These are phyloP conservation scores for Philotrypesis tridentata DNA, from an alignment of 1,140 invertebrate species.

Conservation along the genomic window DNA sequence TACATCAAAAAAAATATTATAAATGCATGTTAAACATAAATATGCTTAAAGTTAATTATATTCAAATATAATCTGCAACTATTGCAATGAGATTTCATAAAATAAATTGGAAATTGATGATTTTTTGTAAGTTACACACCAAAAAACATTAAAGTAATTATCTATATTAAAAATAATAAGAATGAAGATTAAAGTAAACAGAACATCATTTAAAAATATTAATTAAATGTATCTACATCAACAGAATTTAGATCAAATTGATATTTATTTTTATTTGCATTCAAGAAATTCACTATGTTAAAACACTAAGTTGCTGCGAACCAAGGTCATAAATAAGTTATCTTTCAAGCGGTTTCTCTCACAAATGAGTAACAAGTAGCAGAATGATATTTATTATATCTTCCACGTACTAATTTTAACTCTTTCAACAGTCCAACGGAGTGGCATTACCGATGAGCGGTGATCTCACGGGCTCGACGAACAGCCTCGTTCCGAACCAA, in stretches of 20 bases:
- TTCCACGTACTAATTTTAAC: background rate
- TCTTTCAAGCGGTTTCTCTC: background rate
- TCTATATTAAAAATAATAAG: no score
- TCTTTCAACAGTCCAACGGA: slow-evolving; percentile 63
- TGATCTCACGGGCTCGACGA: slow-evolving; percentile 69
- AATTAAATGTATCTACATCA: background rate
- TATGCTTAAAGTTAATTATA: slow-evolving; percentile 14
- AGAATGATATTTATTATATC: no score
- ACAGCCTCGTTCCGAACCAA: slow-evolving; percentile 67
- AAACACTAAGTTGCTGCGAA: background rate
- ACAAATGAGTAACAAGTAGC: no score
- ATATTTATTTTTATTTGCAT: no score
- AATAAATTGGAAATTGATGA: no score
- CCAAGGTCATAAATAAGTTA: background rate
- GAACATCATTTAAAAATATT: no score
- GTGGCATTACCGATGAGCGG: slow-evolving; percentile 59
- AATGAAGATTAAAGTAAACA: no score
- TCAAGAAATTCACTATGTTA: background rate
- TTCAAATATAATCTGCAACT: background rate
- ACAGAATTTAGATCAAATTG: no score
- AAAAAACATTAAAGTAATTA: no score
- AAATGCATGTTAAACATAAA: slow-evolving; percentile 34
- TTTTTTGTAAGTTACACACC: no score
- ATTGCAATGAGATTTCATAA: background rate
- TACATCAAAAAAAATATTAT: background rate